Conservation (phyloP, 2,888 invertebrate species). For the Achlya flavicornis region DNA sequence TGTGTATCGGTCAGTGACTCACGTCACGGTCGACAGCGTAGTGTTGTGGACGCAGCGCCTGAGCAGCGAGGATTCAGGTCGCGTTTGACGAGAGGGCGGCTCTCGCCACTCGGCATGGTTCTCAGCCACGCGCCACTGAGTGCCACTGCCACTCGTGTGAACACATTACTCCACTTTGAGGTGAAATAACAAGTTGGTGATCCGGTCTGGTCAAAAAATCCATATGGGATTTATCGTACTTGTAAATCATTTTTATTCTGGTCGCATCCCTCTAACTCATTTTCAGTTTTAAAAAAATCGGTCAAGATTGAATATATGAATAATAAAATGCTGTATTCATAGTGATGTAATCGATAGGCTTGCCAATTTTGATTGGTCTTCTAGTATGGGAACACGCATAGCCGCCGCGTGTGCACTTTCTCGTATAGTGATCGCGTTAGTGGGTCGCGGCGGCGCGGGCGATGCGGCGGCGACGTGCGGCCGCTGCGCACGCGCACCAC, state of each 20-base stretch:
- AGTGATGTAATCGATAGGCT: neutral
- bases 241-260: no score
- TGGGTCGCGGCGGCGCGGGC: slow-evolving; percentile 56
- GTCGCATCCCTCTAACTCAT: no score
- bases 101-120: slow-evolving; percentile 51
- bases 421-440: slow-evolving; percentile 71
- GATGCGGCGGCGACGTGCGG: slow-evolving; percentile 45
- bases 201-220: no score
- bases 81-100: slow-evolving; percentile 28
- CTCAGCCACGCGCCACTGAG: slow-evolving; percentile 64
- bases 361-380: slow-evolving; percentile 23
- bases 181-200: neutral
- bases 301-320: no score
- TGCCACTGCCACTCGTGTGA: slow-evolving; percentile 47
- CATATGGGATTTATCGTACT: no score
- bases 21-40: slow-evolving; percentile 12
- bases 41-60: slow-evolving; percentile 22
- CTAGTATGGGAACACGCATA: slow-evolving; percentile 19
- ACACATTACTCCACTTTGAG: slow-evolving; percentile 61
- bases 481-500: slow-evolving; percentile 26
- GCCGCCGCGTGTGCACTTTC: slow-evolving; percentile 59
- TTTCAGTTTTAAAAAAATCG: no score
- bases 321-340: neutral
- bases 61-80: slow-evolving; percentile 31
- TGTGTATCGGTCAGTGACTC: slow-evolving; percentile 34